phyloP scores from a whole-genome alignment of 1,140 invertebrate species.

The Eciton burchellii region DNA sequence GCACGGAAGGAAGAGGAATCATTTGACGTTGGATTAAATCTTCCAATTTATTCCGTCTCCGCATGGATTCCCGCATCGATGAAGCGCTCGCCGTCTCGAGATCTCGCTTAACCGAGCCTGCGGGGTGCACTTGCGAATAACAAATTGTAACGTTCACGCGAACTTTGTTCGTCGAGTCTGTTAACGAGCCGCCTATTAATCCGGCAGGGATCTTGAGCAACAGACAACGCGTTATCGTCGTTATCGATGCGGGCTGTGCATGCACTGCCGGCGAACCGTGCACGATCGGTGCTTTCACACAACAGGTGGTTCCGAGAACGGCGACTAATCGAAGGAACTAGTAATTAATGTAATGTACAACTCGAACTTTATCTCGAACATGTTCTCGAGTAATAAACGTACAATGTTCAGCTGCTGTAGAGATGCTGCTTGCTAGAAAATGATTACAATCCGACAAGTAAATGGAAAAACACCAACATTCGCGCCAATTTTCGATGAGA shows the following conservation, averaged over 20 bases:
- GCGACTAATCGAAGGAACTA: constrained; percentile 53
- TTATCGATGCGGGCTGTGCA: constrained; percentile 42
- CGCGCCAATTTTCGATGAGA: neutral
- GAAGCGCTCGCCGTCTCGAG: neutral
- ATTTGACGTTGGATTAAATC: neutral
- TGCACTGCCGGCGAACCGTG: constrained; percentile 16
- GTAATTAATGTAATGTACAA: constrained; percentile 54
- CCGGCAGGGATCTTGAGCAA: neutral
- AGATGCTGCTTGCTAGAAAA: neutral
- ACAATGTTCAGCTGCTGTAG: too few species aligned
- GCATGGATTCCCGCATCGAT: neutral
- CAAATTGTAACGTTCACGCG: neutral
- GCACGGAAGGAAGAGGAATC: neutral
- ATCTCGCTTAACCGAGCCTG: neutral
- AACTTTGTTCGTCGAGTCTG: neutral
- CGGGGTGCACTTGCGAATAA: neutral
- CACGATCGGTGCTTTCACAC: constrained; percentile 52
- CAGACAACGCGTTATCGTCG: constrained; percentile 29
- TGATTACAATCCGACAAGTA: neutral
- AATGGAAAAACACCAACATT: neutral
- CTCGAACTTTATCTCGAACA: constrained; percentile 43
- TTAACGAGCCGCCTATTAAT: constrained; percentile 41
- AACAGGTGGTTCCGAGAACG: constrained; percentile 53
- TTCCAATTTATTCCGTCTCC: neutral
- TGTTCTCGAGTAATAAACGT: constrained; percentile 44